phyloP scores from a whole-genome alignment of 2,888 invertebrate species.

The Drosophila longiperda region DNA sequence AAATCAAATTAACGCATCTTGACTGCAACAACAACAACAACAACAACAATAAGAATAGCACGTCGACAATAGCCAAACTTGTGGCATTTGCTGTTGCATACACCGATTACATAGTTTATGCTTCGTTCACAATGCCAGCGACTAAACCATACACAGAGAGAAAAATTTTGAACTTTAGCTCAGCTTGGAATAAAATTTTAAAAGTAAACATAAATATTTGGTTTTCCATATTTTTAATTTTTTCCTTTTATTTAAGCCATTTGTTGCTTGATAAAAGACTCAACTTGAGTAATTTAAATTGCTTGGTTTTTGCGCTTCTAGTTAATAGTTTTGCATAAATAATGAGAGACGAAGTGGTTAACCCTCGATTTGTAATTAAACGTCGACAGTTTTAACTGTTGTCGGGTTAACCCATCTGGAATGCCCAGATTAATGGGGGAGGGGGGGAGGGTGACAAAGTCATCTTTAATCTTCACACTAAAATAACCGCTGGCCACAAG shows the following conservation, averaged over 20 bases:
- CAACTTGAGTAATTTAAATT: background rate
- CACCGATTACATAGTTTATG: constrained; percentile 17
- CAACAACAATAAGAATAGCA: constrained; percentile 9
- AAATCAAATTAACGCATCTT: constrained; percentile 76
- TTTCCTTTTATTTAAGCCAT: background rate
- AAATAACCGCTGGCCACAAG: constrained; percentile 10
- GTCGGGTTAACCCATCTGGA: constrained; percentile 6
- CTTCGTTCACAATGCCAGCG: constrained; percentile 35
- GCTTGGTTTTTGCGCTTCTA: background rate
- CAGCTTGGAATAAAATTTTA: too few species aligned
- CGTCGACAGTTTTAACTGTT: constrained; percentile 4
- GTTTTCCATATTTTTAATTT: background rate
- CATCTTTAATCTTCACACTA: background rate
- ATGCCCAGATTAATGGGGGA: constrained; percentile 13
- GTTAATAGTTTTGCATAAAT: background rate
- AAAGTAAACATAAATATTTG: background rate
- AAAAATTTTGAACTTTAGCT: background rate
- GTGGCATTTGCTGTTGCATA: constrained; percentile 34
- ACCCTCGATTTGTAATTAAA: constrained; percentile 58
- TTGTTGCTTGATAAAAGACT: background rate
- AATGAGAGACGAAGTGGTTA: constrained; percentile 27
- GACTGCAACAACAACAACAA: constrained; percentile 43
- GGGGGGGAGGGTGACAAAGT: background rate
- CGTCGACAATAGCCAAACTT: constrained; percentile 42
- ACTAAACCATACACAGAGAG: background rate